Evolutionary conservation across 2,888 invertebrate genomes (phyloP), one percentile per base, ranked within the genome.

Genomic region (Machimus rusticus): DNA sequence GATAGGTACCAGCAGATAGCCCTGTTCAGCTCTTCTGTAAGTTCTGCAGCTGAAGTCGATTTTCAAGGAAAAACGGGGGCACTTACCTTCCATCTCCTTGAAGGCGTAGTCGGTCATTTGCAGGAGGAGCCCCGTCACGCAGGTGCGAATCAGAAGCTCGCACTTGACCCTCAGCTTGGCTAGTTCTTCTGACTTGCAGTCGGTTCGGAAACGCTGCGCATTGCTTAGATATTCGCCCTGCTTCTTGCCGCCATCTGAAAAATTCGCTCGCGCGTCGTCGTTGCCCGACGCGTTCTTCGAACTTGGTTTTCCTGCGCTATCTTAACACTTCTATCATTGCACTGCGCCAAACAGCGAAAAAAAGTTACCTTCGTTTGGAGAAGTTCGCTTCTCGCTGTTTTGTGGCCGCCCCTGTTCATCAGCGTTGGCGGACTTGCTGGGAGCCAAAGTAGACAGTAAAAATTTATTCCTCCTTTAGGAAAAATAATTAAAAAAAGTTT

Each of bases 1-100:
- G 97, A 97, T 91, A 98, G 93, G 93, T 97, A 98, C 96, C 98
- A 98, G 92, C 98, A 98, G 74, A 98, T 96, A 2, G 96, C 96
- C 90, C 96, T 95, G 92, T 97, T 97, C 93, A 98, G 94, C 92
- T 97, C 97, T 91, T 97, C 98, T 98, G 92, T 6, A 66, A 66
- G 66, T 66, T 66, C 8, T 1, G 55, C 77, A 51, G 12, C 8
- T 16, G 31, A 81, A 16, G 43, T 1, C n/a, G n/a, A 76, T 37
- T 76, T 28, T 14, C 74, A 23, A 37, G 8, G n/a, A 16, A 76
- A 19, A 23, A 19, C 1, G 16, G 34, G 1, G 19, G n/a, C 39
- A 85, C 89, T 74, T 92, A 97, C 97, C 97, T 95, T 97, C 97
- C 91, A 97, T 95, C 93, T 97, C 97, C 90, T 95, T 96, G 92